Evolutionary conservation across 2,797 vertebrate genomes (phyloP), one percentile per base, ranked within the genome.

Genomic region (Podarcis siculus): DNA sequence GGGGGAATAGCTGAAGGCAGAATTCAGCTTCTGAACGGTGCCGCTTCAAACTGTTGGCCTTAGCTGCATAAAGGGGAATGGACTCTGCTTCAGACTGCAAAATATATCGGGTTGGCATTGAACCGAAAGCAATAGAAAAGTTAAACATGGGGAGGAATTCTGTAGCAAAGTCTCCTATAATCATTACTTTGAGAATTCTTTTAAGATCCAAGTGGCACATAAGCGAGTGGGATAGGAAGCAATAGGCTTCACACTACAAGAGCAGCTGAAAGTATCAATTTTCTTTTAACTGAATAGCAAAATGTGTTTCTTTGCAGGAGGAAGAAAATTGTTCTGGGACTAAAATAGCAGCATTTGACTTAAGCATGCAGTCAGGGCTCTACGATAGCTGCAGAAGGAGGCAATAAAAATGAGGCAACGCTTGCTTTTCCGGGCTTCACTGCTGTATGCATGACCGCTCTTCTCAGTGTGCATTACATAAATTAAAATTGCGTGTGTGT

Each of bases 231-330:
- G 21, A 75, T 89, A 25, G 85, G 89, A 94, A 87, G 69, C 81
- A 92, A 89, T 4, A 87, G 88, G 86, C 55, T 86, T 91, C 83
- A 83, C 37, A 90, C 72, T 42, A 87, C 45, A 91, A 42, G 90
- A 87, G 83, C 42, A 58, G 8, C 81, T 90, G 67, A 66, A 91
- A 92, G 89, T 91, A 92, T 93, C 93, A 93, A 79, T 93, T 94
- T 88, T 83, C 90, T 92, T 95, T 93, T 92, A 94, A 87, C 88
- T 37, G 91, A 95, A 87, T 8, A 90, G 72, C 87, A 86, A 89
- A 90, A 93, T 87, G 88, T 94, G 73, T 92, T 95, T 91, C 87
- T 85, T 93, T 93, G 89, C 86, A 94, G 87, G 80, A 93, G 86
- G 64, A 92, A 82, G 86, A 91, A 95, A 95, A 93, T 92, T 92